Conservation (phyloP, 1,140 invertebrate species). For the Hyphantria cunea region DNA sequence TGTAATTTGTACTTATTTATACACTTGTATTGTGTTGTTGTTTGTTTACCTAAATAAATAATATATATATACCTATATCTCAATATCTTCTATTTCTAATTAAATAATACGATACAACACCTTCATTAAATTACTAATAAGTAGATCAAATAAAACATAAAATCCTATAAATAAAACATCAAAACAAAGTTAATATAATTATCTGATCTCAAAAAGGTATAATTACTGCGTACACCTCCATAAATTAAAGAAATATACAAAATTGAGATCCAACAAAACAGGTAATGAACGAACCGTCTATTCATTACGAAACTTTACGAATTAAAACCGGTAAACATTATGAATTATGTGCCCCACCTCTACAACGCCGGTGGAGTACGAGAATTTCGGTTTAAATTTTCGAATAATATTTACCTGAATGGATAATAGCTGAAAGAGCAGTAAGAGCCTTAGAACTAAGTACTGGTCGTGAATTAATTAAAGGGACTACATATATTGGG, state of each 20-base stretch:
- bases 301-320: constrained; percentile 23
- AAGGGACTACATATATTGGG: not conserved
- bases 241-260: constrained; percentile 5
- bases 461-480: not conserved
- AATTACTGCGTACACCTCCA: not conserved
- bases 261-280: constrained; percentile 6
- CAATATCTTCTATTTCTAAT: too few relatives aligned
- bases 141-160: too few relatives aligned
- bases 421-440: not conserved
- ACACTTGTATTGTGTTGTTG: too few relatives aligned
- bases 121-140: too few relatives aligned
- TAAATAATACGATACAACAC: too few relatives aligned
- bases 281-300: constrained; percentile 17
- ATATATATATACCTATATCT: too few relatives aligned
- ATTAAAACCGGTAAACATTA: constrained; percentile 26
- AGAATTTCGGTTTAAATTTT: constrained; percentile 7
- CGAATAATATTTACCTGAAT: not conserved
- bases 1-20: too few relatives aligned
- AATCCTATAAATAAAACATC: too few relatives aligned
- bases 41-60: too few relatives aligned
- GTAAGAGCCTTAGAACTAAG: too few relatives aligned
- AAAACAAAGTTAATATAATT: too few relatives aligned
- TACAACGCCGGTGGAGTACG: constrained; percentile 16
- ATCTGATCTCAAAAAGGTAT: too few relatives aligned
- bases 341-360: constrained; percentile 18